Conservation (phyloP, 2,797 vertebrate species). For the Zalophus californianus region DNA sequence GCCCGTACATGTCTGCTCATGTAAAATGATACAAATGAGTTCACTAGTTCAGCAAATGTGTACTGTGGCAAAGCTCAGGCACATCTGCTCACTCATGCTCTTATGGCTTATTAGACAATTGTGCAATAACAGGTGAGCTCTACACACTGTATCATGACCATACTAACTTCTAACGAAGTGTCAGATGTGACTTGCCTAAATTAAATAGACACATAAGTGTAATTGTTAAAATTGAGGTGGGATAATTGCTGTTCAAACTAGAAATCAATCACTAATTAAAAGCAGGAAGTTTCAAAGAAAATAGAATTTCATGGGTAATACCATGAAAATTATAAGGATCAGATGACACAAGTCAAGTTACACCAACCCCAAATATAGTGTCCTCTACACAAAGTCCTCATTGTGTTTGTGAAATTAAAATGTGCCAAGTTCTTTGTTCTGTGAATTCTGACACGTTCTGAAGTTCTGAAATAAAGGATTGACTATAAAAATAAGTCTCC, state of each 20-base stretch:
- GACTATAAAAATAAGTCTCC: slow-evolving; percentile 3
- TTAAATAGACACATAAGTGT: slow-evolving; percentile 37
- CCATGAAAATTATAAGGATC: slow-evolving; percentile 47
- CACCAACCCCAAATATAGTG: not conserved
- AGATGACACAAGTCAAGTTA: not conserved
- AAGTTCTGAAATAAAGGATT: slow-evolving; percentile 47
- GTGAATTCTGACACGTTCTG: slow-evolving; percentile 44
- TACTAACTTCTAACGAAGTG: not conserved
- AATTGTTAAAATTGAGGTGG: slow-evolving; percentile 51
- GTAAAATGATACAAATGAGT: slow-evolving; percentile 71
- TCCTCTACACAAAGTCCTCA: not conserved
- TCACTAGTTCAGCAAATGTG: slow-evolving; percentile 61
- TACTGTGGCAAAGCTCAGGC: slow-evolving; percentile 5
- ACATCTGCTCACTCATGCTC: slow-evolving; percentile 67
- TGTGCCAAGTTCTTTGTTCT: not conserved
- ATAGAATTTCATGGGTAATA: slow-evolving; percentile 49
- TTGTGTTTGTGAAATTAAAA: slow-evolving; percentile 44
- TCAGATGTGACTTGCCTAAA: slow-evolving; percentile 59
- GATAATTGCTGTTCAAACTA: slow-evolving; percentile 46
- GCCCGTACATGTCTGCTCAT: slow-evolving; percentile 12
- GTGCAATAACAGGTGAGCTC: slow-evolving; percentile 59
- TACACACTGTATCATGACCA: not conserved
- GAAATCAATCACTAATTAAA: slow-evolving; percentile 49
- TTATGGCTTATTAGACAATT: slow-evolving; percentile 70
- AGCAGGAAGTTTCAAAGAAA: slow-evolving; percentile 59